Evolutionary conservation across 1,140 invertebrate genomes (phyloP), one percentile per base, ranked within the genome.

Genomic region (Holcopasites calliopsidis): DNA sequence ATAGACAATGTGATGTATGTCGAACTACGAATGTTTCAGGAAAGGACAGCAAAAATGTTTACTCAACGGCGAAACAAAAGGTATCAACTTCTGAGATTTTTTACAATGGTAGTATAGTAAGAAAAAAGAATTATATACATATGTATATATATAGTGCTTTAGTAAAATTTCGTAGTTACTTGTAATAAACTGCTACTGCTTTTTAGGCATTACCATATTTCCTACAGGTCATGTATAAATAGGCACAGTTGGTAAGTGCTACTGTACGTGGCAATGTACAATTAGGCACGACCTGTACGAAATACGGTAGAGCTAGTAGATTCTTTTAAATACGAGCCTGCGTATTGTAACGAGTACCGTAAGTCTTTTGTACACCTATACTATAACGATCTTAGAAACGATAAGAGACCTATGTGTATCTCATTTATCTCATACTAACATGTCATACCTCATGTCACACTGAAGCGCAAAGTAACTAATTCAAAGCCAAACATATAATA

Each of bases 41-140:
- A 90, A 55, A 73, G 88, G 68, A 83, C 85, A 31, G 76, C 84
- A 44, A 88, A 90, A 83, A 78, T 85, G 33, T 90, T 86, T 61
- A 84, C 84, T 11, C 88, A 89, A 76, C 88, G 89, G 77, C 83
- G 89, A 77, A 90, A 89, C 57, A 90, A 90, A 85, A 90, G 89
- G 89, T 90, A 84, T 74, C 64, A 66, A 38, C 33, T 31, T 68
- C 58, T 80, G 33, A 31, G 21, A 49, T 52, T 49, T 81, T 28
- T 64, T 70, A 76, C 77, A 66, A 57, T 31, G 62, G 69, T 68
- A 82, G 75, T 68, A 62, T n/a, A n/a, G n/a, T n/a, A n/a, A n/a
- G n/a, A n/a, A n/a, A n/a, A n/a, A 49, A 33, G 4, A 60, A 38
- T 72, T 38, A 33, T 61, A 35, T 42, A 18, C 69, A 40, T 52